phyloP scores from a whole-genome alignment of 2,113 vertebrate species.

The Entomyzon cyanotis region DNA sequence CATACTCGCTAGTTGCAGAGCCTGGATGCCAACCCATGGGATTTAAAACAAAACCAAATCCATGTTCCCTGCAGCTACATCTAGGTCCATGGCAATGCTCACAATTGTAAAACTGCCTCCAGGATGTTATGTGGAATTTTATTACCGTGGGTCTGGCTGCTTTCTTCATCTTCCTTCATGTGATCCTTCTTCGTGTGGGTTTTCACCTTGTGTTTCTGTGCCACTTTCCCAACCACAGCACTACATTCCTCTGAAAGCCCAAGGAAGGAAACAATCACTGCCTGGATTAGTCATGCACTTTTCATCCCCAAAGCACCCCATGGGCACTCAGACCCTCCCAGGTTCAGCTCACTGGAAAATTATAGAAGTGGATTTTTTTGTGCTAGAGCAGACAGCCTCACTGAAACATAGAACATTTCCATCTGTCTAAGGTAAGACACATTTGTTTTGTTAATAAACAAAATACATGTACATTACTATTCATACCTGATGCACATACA shows the following conservation, averaged over 20 bases:
- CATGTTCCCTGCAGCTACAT: conserved; percentile 35
- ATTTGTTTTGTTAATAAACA: not conserved
- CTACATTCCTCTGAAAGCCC: not conserved
- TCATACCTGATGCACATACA: not conserved
- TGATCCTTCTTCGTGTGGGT: not conserved
- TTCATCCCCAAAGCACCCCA: not conserved
- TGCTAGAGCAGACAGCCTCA: not conserved
- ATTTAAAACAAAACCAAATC: conserved; percentile 45
- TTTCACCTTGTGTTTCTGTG: conserved; percentile 22
- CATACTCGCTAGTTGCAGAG: conserved; percentile 25
- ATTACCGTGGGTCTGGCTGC: not conserved
- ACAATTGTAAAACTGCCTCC: not conserved
- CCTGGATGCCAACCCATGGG: not conserved
- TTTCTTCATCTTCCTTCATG: not conserved
- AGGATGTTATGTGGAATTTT: conserved; percentile 13
- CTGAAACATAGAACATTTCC: not conserved
- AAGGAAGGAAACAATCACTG: not conserved
- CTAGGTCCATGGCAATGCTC: not conserved
- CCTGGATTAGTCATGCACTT: not conserved
- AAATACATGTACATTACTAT: accelerated
- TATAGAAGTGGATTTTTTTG: not conserved
- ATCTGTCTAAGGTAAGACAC: not conserved
- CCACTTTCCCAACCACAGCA: not conserved
- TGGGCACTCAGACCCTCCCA: not conserved
- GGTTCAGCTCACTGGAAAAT: not conserved